Conservation (phyloP, 1,140 invertebrate species). For the Druon quercuslanigerum region DNA sequence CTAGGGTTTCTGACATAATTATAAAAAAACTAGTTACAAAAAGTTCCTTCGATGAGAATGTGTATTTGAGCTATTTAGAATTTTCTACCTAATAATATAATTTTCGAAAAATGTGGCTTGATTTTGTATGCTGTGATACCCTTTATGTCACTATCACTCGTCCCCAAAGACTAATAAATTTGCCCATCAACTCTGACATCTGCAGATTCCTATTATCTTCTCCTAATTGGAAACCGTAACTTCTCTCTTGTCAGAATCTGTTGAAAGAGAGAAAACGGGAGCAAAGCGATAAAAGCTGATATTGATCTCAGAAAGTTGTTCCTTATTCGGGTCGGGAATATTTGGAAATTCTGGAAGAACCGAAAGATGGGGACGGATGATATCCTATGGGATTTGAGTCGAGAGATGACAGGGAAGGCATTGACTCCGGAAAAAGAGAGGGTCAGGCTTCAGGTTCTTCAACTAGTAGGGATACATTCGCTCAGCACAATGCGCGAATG, state of each 20-base stretch:
- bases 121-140: too few relatives aligned
- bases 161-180: too few relatives aligned
- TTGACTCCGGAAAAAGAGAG: conserved; percentile 38
- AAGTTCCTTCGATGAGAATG: too few relatives aligned
- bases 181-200: background rate
- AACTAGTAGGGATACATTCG: conserved; percentile 54
- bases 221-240: conserved; percentile 1
- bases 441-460: conserved; percentile 54
- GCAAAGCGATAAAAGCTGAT: background rate
- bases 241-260: background rate
- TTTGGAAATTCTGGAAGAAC: background rate
- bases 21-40: too few relatives aligned
- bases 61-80: too few relatives aligned
- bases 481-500: conserved; percentile 62
- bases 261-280: background rate
- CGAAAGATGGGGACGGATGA: background rate
- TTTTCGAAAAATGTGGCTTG: too few relatives aligned
- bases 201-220: background rate
- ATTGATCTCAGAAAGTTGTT: background rate
- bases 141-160: too few relatives aligned
- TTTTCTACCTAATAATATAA: too few relatives aligned
- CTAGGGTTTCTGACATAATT: too few relatives aligned
- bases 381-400: background rate
- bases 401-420: conserved; percentile 23
- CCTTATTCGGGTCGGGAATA: background rate